phyloP scores from a whole-genome alignment of 2,797 vertebrate species.

The Tangara arthus region DNA sequence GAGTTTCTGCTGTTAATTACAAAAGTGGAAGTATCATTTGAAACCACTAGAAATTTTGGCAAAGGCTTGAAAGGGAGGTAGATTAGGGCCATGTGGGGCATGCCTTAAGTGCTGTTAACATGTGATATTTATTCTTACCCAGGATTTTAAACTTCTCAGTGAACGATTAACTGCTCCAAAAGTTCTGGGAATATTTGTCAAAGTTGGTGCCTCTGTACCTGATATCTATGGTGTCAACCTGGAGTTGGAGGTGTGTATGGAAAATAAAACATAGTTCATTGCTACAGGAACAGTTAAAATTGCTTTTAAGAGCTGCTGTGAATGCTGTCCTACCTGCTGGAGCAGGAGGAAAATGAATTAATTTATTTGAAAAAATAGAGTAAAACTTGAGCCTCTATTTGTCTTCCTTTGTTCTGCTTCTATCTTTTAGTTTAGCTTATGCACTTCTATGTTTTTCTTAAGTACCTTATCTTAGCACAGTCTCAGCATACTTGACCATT shows the following conservation, averaged over 20 bases:
- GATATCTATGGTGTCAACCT: constrained; percentile 70
- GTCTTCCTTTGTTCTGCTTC: not conserved
- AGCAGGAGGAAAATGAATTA: not conserved
- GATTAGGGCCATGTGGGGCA: not conserved
- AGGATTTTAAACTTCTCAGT: constrained; percentile 86
- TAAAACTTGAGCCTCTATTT: not conserved
- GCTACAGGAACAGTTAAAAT: not conserved
- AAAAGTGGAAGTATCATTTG: not conserved
- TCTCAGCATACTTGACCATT: not conserved
- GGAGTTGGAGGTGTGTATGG: constrained; percentile 82
- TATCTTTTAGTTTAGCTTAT: not conserved
- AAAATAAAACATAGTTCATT: not conserved
- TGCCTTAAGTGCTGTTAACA: not conserved
- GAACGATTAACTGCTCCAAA: constrained; percentile 77
- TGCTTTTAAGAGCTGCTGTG: not conserved
- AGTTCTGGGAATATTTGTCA: constrained; percentile 79
- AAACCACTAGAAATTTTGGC: not conserved
- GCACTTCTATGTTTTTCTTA: not conserved
- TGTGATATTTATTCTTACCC: not conserved
- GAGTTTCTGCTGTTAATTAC: not conserved
- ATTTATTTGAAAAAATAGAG: not conserved
- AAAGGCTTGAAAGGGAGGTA: not conserved
- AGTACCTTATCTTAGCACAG: not conserved
- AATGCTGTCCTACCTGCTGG: not conserved
- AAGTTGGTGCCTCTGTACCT: constrained; percentile 66